Percentiles rank a stretch among this genome's conserved stretches.
Evolutionary conservation across 2,888 invertebrate genomes (phyloP).

Genomic region (Mellilla xanthometata): DNA sequence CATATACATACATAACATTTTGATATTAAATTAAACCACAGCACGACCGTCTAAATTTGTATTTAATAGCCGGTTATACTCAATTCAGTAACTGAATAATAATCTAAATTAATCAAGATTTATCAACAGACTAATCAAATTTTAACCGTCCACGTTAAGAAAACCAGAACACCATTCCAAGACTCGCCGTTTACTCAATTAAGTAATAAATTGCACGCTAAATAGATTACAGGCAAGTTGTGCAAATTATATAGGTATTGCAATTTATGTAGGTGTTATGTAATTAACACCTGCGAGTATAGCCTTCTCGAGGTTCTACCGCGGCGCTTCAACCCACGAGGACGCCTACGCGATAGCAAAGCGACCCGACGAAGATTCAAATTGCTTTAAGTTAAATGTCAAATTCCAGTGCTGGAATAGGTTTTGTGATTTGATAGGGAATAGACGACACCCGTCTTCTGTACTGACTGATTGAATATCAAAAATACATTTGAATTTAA

Average conservation of each 20-base stretch:
- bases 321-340: conserved; percentile 56
- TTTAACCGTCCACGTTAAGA: conserved; percentile 7
- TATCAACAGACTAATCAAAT: conserved; percentile 12
- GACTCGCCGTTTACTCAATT: conserved; percentile 10
- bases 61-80: background rate
- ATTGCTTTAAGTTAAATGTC: background rate
- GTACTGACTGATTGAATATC: too few species aligned
- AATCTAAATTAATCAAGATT: conserved; percentile 13
- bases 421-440: background rate
- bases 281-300: conserved; percentile 57
- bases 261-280: conserved; percentile 25
- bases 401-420: background rate
- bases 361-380: background rate
- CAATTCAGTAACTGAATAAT: conserved; percentile 5
- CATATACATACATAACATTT: too few species aligned
- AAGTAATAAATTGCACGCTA: conserved; percentile 19
- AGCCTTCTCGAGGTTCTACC: conserved; percentile 25
- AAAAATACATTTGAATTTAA: too few species aligned
- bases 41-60: background rate
- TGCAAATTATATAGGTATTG: conserved; percentile 23
- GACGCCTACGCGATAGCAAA: conserved; percentile 35
- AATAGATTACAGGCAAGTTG: conserved; percentile 18
- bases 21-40: background rate
- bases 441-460: too few species aligned
- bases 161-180: background rate